phyloP scores from a whole-genome alignment of 1,140 invertebrate genomes.

The Leptestheria dahalacensis region DNA sequence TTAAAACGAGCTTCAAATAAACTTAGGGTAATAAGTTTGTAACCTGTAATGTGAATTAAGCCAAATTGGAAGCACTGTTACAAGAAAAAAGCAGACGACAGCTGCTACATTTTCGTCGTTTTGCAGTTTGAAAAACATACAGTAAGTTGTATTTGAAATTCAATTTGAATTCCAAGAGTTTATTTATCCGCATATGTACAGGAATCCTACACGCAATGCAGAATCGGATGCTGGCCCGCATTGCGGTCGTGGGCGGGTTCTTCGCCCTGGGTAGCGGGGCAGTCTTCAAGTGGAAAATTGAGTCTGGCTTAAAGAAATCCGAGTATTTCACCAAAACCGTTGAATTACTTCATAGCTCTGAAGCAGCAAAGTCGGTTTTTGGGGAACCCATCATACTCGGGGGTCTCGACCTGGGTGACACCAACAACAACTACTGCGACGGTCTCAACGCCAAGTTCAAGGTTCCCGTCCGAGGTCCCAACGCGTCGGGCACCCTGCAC shows the following conservation, averaged over 20 bases:
- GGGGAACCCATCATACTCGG: conserved; percentile 47
- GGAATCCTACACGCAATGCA: conserved; percentile 21
- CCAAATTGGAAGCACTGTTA: too few species aligned
- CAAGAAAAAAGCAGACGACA: too few species aligned
- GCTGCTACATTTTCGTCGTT: too few species aligned
- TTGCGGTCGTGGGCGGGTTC: conserved; percentile 34
- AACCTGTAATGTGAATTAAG: too few species aligned
- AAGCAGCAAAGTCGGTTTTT: conserved; percentile 37
- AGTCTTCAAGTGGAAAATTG: conserved; percentile 30
- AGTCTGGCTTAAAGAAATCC: conserved; percentile 30
- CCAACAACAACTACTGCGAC: conserved; percentile 36
- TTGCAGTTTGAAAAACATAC: too few species aligned
- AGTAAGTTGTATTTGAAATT: too few species aligned
- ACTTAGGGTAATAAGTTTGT: too few species aligned
- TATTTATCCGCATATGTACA: background rate
- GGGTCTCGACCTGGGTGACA: conserved; percentile 37
- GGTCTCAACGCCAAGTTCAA: conserved; percentile 36
- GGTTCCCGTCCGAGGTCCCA: conserved; percentile 41
- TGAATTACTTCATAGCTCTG: conserved; percentile 33
- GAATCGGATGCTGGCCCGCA: conserved; percentile 33
- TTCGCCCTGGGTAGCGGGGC: conserved; percentile 30
- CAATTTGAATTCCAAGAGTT: background rate
- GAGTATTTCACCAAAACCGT: conserved; percentile 42
- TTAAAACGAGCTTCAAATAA: too few species aligned
- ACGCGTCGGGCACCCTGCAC: conserved; percentile 38